Evolutionary conservation across 1,140 invertebrate genomes (phyloP).

Genomic region (Cylas formicarius): DNA sequence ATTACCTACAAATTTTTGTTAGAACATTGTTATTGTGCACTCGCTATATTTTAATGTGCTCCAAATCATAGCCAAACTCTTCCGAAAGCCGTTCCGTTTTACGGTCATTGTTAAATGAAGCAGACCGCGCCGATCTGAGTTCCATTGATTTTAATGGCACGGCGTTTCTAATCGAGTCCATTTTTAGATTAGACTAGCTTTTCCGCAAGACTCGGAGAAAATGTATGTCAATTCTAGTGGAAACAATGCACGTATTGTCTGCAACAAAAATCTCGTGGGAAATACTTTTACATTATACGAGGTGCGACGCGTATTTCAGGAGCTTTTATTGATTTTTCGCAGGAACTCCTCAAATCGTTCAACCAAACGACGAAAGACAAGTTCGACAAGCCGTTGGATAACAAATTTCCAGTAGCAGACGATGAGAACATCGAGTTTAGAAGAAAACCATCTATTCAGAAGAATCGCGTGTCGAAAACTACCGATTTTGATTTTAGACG

Average conservation of each 20-base stretch:
- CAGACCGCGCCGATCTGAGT: too few relatives aligned
- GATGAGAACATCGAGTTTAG: slow-evolving; percentile 14
- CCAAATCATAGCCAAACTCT: too few relatives aligned
- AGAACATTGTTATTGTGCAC: too few relatives aligned
- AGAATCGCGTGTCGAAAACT: slow-evolving; percentile 19
- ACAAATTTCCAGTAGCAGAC: slow-evolving; percentile 14
- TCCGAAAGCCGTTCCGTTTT: too few relatives aligned
- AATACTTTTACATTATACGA: not conserved
- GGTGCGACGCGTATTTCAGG: not conserved
- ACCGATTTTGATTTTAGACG: slow-evolving; percentile 18
- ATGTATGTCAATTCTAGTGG: not conserved
- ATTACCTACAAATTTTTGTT: too few relatives aligned
- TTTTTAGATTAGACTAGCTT: not conserved
- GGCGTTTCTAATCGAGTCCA: not conserved
- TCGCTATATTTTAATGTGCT: too few relatives aligned
- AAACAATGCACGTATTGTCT: not conserved
- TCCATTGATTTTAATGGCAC: not conserved
- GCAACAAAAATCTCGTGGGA: not conserved
- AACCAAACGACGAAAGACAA: slow-evolving; percentile 11
- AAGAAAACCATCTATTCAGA: slow-evolving; percentile 8
- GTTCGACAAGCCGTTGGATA: not conserved
- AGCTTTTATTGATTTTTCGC: slow-evolving; percentile 1
- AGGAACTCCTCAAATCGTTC: slow-evolving; percentile 20
- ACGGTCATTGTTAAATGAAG: too few relatives aligned
- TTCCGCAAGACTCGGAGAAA: not conserved